A percentile compares a stretch with the other conserved stretches of the same genome.
These are phyloP conservation scores for Apeira syringaria DNA, from an alignment of 2,888 invertebrate genomes.

Conservation along the genomic window DNA sequence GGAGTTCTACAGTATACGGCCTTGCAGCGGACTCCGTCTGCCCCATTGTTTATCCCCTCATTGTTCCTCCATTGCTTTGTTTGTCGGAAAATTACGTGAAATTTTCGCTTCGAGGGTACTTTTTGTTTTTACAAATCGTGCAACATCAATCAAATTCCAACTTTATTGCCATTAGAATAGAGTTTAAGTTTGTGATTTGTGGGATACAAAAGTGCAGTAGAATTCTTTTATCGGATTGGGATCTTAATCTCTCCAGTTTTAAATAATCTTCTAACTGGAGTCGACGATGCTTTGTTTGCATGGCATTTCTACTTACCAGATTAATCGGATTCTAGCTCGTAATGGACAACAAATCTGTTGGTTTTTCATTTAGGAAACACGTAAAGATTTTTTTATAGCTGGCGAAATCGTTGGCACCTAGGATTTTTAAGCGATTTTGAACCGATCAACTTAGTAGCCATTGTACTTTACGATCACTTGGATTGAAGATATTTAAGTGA, in stretches of 20 bases:
- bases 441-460: no score
- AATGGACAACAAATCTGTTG: no score
- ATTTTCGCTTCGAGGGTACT: conserved; percentile 35
- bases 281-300: conserved; percentile 13
- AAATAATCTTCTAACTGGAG: conserved; percentile 19
- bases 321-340: no score
- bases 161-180: conserved; percentile 3
- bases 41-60: conserved; percentile 42
- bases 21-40: conserved; percentile 26
- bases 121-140: conserved; percentile 14
- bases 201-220: conserved; percentile 20
- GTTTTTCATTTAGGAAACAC: no score
- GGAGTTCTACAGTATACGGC: conserved; percentile 15
- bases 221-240: conserved; percentile 17
- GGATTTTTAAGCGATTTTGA: no score
- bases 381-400: no score
- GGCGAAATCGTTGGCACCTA: no score
- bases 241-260: conserved; percentile 22
- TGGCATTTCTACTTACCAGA: no score
- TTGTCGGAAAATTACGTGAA: conserved; percentile 55
- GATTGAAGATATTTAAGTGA: no score
- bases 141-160: conserved; percentile 8
- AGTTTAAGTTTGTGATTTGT: not conserved
- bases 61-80: conserved; percentile 50
- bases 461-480: no score